phyloP scores from a whole-genome alignment of 2,888 invertebrate species.

The Cosmorhoe ocellata region DNA sequence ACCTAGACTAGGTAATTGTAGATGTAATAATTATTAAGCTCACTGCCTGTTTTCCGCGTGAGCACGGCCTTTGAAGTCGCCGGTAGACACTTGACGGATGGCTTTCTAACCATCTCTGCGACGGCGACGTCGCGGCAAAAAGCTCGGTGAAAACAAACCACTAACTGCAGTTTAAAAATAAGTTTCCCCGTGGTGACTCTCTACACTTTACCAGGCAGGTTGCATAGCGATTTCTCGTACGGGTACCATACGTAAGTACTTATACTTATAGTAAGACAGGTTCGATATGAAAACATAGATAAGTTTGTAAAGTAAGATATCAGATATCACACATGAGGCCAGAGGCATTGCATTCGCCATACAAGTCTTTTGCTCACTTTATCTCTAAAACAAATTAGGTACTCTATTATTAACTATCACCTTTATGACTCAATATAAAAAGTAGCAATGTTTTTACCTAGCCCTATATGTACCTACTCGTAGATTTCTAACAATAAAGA shows the following conservation, averaged over 20 bases:
- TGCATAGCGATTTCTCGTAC: constrained; percentile 45
- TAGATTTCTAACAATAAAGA: too few relatives aligned
- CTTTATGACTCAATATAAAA: background rate
- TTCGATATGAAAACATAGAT: constrained; percentile 14
- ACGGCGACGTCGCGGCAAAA: constrained; percentile 61
- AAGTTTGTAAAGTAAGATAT: constrained; percentile 10
- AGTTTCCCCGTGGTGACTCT: constrained; percentile 48
- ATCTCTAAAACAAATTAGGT: too few relatives aligned
- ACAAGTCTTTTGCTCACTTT: background rate
- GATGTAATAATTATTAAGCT: too few relatives aligned
- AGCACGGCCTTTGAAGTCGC: constrained; percentile 62
- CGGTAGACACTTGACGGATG: constrained; percentile 72
- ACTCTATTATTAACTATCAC: too few relatives aligned
- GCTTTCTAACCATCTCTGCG: constrained; percentile 75
- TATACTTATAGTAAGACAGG: too few relatives aligned
- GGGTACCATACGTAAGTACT: constrained; percentile 32
- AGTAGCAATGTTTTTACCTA: background rate
- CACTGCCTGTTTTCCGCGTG: constrained; percentile 6
- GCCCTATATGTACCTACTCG: too few relatives aligned
- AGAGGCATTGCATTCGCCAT: constrained; percentile 1
- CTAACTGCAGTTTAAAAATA: constrained; percentile 73
- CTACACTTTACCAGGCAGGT: constrained; percentile 46
- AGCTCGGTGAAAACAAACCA: constrained; percentile 72
- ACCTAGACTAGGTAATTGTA: too few relatives aligned
- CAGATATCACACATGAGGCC: too few relatives aligned